These are phyloP conservation scores for Ophioninae sp. DNA, from an alignment of 2,888 invertebrate genomes.

Conservation along the genomic window DNA sequence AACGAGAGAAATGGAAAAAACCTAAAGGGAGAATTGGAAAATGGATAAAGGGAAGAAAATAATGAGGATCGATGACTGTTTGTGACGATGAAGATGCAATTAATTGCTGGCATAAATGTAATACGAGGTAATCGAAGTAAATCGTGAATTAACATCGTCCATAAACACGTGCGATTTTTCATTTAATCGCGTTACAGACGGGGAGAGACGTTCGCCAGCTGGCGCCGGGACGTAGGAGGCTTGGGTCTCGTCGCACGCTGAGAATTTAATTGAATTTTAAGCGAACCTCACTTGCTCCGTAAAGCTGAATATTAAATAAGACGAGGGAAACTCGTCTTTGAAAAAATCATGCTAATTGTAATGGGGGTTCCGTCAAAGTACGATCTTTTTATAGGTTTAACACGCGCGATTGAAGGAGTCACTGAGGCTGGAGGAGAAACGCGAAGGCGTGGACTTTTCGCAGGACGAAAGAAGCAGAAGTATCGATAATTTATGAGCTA, in stretches of 20 bases:
- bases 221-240: not conserved
- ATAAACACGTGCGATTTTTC: not conserved
- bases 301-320: not conserved
- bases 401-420: too few relatives aligned
- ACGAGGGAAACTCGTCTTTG: not conserved
- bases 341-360: too few relatives aligned
- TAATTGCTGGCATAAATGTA: not conserved
- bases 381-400: too few relatives aligned
- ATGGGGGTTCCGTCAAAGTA: too few relatives aligned
- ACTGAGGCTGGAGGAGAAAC: too few relatives aligned
- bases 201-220: not conserved
- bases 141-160: not conserved
- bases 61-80: not conserved
- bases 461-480: too few relatives aligned
- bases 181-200: not conserved
- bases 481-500: too few relatives aligned
- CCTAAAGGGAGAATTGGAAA: too few relatives aligned
- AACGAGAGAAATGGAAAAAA: not conserved
- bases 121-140: slow-evolving; percentile 3
- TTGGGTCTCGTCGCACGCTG: not conserved
- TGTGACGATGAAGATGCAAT: not conserved
- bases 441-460: too few relatives aligned
- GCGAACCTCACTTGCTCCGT: slow-evolving; percentile 1
- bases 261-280: slow-evolving; percentile 3
- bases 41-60: not conserved